phyloP scores from a whole-genome alignment of 1,140 invertebrate species.

The Macrosteles quadrilineatus region DNA sequence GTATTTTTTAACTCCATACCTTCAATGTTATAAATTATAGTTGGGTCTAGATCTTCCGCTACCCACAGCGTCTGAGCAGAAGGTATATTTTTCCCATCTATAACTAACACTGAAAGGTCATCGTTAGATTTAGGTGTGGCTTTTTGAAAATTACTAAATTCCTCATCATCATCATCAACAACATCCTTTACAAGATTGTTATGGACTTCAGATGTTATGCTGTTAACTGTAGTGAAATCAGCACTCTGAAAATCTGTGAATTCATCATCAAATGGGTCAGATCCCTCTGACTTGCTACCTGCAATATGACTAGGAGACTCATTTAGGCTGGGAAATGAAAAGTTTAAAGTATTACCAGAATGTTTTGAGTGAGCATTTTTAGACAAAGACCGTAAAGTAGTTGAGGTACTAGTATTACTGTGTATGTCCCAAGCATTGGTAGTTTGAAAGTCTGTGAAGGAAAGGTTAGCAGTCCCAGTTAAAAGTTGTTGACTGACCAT shows the following conservation, averaged over 20 bases:
- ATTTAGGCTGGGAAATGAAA: conserved; percentile 10
- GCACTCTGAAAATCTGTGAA: conserved; percentile 46
- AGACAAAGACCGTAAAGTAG: background rate
- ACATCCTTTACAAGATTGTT: background rate
- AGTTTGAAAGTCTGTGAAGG: background rate
- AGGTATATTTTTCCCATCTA: conserved; percentile 1
- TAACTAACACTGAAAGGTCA: conserved; percentile 11
- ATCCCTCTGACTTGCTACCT: background rate
- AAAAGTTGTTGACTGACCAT: background rate
- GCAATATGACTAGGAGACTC: conserved; percentile 12
- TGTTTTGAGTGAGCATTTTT: background rate
- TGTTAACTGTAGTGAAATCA: conserved; percentile 31
- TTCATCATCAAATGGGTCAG: conserved; percentile 40
- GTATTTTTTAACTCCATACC: no score
- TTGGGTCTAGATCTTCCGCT: background rate
- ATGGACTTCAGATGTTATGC: background rate
- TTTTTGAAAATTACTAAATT: conserved; percentile 41
- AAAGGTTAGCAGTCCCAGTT: background rate
- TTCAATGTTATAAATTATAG: no score
- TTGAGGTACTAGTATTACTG: background rate
- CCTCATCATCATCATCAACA: conserved; percentile 28
- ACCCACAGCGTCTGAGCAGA: background rate
- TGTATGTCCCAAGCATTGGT: background rate
- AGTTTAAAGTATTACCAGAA: background rate
- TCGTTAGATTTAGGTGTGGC: conserved; percentile 26